Evolutionary conservation across 2,113 vertebrate genomes (phyloP).

Genomic region (Rutilus rutilus): DNA sequence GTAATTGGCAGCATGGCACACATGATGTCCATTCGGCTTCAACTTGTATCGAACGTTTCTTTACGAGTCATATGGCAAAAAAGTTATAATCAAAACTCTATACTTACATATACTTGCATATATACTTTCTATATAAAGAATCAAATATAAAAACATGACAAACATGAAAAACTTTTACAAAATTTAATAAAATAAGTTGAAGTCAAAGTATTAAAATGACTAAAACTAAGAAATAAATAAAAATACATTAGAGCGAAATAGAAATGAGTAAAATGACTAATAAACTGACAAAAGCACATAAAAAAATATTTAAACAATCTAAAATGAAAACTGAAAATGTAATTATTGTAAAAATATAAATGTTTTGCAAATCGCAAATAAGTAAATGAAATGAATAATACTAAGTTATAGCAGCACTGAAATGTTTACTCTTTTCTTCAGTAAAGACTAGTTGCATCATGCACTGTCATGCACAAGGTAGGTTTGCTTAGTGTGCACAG

Average conservation of each 20-base stretch:
- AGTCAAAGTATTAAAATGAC: not conserved
- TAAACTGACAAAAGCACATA: not conserved
- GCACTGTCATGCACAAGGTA: conserved; percentile 1
- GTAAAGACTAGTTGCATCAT: not conserved
- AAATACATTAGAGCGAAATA: not conserved
- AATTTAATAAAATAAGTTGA: not conserved
- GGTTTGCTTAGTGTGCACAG: conserved; percentile 3
- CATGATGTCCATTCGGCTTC: not conserved
- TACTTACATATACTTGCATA: too few relatives aligned
- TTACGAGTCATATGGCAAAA: not conserved
- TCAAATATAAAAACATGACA: not conserved
- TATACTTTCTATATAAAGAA: not conserved
- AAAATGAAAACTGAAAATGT: not conserved
- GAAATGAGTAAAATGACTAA: not conserved
- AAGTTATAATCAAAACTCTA: too few relatives aligned
- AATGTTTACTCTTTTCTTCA: not conserved
- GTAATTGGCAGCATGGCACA: not conserved
- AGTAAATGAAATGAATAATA: not conserved
- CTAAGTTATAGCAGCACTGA: not conserved
- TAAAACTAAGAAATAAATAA: not conserved
- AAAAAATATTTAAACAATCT: not conserved
- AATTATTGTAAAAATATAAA: too few relatives aligned
- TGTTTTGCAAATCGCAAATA: not conserved
- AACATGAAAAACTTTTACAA: not conserved
- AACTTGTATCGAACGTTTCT: not conserved